A percentile compares a stretch with the other conserved stretches of the same genome.
Evolutionary conservation across 2,888 invertebrate species (phyloP).

Genomic region (Hypsopygia costalis): DNA sequence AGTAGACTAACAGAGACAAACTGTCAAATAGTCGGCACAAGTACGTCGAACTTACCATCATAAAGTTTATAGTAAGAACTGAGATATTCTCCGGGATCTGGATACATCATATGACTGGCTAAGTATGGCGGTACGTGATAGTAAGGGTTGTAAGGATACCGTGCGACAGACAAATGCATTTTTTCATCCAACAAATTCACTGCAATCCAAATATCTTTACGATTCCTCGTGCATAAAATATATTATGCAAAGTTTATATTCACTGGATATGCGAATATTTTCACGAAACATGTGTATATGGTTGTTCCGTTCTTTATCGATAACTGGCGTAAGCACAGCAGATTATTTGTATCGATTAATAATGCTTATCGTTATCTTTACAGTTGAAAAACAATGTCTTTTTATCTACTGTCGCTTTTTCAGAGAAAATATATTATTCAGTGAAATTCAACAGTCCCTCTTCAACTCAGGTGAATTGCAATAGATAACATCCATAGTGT

Average conservation of each 20-base stretch:
- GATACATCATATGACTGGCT: constrained; percentile 42
- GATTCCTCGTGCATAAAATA: constrained; percentile 1
- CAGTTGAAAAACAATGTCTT: constrained; percentile 4
- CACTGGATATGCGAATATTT: constrained; percentile 4
- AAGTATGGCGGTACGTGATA: constrained; percentile 54
- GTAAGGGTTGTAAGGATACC: constrained; percentile 37
- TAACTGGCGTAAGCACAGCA: constrained; percentile 7
- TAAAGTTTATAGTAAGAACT: constrained; percentile 55
- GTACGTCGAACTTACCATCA: constrained; percentile 70
- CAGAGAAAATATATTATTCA: neutral
- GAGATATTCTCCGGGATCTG: constrained; percentile 52
- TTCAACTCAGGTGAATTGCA: too few relatives aligned
- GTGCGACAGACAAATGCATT: constrained; percentile 54
- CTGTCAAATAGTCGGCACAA: too few relatives aligned
- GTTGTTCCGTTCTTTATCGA: constrained; percentile 3
- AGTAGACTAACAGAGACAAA: too few relatives aligned
- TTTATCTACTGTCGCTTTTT: neutral
- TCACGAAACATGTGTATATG: neutral
- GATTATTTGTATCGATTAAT: constrained; percentile 11
- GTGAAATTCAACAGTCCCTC: neutral
- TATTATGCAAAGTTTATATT: neutral
- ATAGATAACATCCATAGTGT: too few relatives aligned
- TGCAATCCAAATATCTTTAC: constrained; percentile 25
- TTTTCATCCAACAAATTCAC: constrained; percentile 36
- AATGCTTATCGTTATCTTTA: constrained; percentile 13